Percentiles rank a stretch among this genome's conserved stretches.
Conservation (phyloP, 2,797 vertebrate species). For the Xyrichtys novacula region DNA sequence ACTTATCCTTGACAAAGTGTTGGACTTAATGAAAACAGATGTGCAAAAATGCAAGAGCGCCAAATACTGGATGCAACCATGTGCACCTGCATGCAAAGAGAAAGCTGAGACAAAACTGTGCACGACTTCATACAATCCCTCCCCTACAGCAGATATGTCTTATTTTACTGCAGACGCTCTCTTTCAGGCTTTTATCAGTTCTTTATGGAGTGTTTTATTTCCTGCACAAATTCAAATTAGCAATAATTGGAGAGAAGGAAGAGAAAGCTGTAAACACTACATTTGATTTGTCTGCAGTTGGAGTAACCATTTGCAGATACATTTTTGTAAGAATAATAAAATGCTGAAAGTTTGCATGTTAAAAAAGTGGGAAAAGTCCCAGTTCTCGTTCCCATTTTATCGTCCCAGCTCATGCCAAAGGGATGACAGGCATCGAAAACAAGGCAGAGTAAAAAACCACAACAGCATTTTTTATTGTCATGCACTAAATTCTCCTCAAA, state of each 20-base stretch:
- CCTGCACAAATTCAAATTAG: background rate
- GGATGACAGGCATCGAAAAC: conserved; percentile 21
- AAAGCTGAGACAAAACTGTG: no score
- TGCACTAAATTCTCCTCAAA: conserved; percentile 13
- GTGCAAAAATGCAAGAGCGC: no score
- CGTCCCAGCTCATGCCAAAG: background rate
- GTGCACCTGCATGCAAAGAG: no score
- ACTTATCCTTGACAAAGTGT: no score
- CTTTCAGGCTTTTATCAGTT: background rate
- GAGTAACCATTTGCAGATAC: background rate
- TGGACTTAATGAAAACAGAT: no score
- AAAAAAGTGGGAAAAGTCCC: background rate
- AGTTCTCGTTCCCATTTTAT: background rate
- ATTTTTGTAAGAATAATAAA: background rate
- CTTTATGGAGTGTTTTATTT: background rate
- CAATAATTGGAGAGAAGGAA: no score
- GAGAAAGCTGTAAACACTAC: background rate
- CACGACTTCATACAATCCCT: no score
- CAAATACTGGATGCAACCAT: no score
- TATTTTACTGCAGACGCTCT: background rate
- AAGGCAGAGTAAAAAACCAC: conserved; percentile 13
- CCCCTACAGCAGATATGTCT: no score
- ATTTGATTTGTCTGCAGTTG: background rate
- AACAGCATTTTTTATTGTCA: background rate
- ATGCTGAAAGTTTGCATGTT: background rate